phyloP scores from a whole-genome alignment of 1,140 invertebrate species.

The Notospermus geniculatus region DNA sequence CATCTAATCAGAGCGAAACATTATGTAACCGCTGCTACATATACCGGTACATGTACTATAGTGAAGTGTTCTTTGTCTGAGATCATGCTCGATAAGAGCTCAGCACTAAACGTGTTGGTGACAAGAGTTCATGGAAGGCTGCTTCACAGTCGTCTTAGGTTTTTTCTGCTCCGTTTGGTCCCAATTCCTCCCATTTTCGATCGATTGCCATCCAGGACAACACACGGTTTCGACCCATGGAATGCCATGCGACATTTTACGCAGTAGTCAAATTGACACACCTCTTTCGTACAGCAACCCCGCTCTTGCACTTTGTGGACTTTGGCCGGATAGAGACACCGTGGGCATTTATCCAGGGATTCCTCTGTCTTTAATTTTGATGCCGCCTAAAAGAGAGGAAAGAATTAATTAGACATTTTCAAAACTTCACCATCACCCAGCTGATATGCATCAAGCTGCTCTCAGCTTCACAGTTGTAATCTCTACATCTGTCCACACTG shows the following conservation, averaged over 20 bases:
- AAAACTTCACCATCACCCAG: neutral
- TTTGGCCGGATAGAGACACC: neutral
- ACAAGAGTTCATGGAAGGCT: too few species aligned
- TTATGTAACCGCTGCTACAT: too few species aligned
- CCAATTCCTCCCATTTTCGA: neutral
- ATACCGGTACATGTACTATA: too few species aligned
- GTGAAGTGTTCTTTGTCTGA: too few species aligned
- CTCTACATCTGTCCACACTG: too few species aligned
- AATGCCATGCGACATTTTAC: neutral
- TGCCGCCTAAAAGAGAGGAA: neutral
- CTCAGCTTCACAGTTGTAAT: too few species aligned
- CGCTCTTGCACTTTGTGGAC: neutral
- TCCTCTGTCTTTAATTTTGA: neutral
- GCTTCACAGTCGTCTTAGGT: conserved; percentile 10
- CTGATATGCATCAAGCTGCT: too few species aligned
- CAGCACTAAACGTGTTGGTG: too few species aligned
- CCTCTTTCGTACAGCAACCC: neutral
- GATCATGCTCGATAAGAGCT: too few species aligned
- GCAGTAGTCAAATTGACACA: conserved; percentile 1
- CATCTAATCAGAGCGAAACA: too few species aligned
- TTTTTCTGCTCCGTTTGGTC: conserved; percentile 5
- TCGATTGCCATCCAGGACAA: neutral
- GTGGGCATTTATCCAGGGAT: neutral
- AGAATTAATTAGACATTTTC: neutral
- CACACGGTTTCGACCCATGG: neutral